phyloP scores from a whole-genome alignment of 2,113 vertebrate genomes.

The Okapia johnstoni region DNA sequence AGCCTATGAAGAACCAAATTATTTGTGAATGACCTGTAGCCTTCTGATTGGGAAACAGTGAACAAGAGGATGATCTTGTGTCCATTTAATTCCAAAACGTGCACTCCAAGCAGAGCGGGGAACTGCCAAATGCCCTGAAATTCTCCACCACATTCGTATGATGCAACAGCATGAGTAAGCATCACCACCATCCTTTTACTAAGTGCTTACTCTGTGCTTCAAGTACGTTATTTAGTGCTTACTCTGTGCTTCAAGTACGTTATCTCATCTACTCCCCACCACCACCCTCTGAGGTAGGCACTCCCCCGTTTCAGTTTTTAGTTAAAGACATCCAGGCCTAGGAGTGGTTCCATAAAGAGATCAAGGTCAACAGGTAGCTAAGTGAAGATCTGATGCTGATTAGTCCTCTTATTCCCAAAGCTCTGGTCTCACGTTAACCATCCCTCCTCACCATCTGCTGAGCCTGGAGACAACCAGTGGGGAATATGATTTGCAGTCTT shows the following conservation, averaged over 20 bases:
- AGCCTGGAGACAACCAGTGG: not conserved
- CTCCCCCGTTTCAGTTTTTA: not conserved
- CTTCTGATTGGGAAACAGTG: constrained; percentile 4
- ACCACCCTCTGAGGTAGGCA: not conserved
- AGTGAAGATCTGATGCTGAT: not conserved
- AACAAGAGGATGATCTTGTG: not conserved
- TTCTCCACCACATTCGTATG: not conserved
- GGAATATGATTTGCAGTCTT: constrained; percentile 36
- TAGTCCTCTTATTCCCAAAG: not conserved
- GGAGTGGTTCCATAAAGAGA: not conserved
- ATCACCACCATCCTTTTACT: not conserved
- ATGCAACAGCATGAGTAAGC: not conserved
- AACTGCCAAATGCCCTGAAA: not conserved
- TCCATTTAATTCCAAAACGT: not conserved
- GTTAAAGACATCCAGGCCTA: not conserved
- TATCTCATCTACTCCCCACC: not conserved
- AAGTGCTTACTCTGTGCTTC: not conserved
- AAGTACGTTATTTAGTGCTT: no score
- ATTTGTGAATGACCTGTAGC: not conserved
- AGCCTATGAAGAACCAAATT: constrained; percentile 26
- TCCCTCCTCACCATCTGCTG: not conserved
- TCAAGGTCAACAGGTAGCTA: not conserved
- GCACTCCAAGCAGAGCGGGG: not conserved
- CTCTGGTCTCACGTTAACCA: not conserved
- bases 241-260: not conserved